Base-by-base conservation (phyloP, 2,888 invertebrate genomes). In the Homarus gammarus region DNA sequence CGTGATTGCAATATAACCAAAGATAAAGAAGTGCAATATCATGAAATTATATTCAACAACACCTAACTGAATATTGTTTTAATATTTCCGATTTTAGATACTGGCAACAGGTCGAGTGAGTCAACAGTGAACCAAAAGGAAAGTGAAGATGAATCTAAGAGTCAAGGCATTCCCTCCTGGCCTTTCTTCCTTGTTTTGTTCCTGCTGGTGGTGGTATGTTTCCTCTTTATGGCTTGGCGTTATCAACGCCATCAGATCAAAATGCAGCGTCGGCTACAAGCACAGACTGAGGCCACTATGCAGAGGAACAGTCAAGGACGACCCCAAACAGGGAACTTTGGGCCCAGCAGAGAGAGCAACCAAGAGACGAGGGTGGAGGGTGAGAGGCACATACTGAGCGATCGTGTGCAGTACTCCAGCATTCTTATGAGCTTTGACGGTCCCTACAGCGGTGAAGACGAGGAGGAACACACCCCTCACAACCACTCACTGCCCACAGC, bases 181-280 rank as follows among this genome's bases (percentile, higher is more conserved):
- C 33, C 68, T 8, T 31, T 83, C 51, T 51, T 49, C 38, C 33
- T 72, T 22, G 51, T 83, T 22, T 33, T 83, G 36, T 2, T 70
- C 33, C 36, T 83, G 68, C 36, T 83, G 22, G n/a, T 72, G 83
- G 0, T 72, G 49, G 83, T 49, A 51, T 70, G 49, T 22, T 27
- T 75, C 2, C 64, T 85, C 22, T 77, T 75, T 49, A n/a, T 85
- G 31, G 31, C 64, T 44, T 85, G 77, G 68, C 77, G 85, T 27
- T 44, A 64, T 44, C 77, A 85, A 44, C 85, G 31, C 64, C n/a
- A 77, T 0, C 56, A 85, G 64, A 64, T 85, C 36, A 85, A 77
- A 49, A n/a, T n/a, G 5, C 27, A 12, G 1, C 64, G 64, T 2
- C 64, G 64, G 6, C 12, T 75, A 40, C 75, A 75, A 44, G 75